A percentile compares a stretch with the other conserved stretches of the same genome.
These are phyloP conservation scores for Lysiphlebus fabarum DNA, from an alignment of 1,140 invertebrate genomes.

Conservation along the genomic window DNA sequence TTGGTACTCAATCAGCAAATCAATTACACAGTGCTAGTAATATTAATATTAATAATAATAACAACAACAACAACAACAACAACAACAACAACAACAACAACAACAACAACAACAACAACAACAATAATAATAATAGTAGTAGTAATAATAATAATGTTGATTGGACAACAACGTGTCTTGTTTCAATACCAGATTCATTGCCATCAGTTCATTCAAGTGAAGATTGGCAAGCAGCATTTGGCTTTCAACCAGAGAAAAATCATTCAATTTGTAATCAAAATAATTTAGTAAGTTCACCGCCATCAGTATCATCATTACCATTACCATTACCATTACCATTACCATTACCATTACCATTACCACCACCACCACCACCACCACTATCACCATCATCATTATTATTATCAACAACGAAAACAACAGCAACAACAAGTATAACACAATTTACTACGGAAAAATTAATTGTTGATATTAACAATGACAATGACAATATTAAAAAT, in stretches of 20 bases:
- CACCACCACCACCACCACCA: slow-evolving; percentile 39
- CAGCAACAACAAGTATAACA: too few species aligned
- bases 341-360: too few species aligned
- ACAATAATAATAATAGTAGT: too few species aligned
- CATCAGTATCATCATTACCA: slow-evolving; percentile 41
- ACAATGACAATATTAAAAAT: slow-evolving; percentile 44
- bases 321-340: slow-evolving; percentile 35
- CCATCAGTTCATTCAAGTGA: slow-evolving; percentile 56
- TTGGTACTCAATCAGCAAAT: slow-evolving; percentile 36
- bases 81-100: too few species aligned
- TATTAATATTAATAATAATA: too few species aligned
- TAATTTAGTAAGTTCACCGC: slow-evolving; percentile 41
- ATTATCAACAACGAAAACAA: too few species aligned
- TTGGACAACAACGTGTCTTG: slow-evolving; percentile 55
- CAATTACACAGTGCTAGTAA: too few species aligned
- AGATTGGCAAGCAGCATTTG: slow-evolving; percentile 60
- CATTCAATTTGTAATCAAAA: slow-evolving; percentile 36
- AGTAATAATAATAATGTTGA: slow-evolving; percentile 41
- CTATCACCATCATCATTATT: too few species aligned
- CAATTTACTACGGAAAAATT: too few species aligned
- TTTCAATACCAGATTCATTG: slow-evolving; percentile 57
- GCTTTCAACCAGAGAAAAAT: slow-evolving; percentile 50
- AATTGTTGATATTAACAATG: too few species aligned
- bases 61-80: too few species aligned
- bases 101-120: too few species aligned